These are phyloP conservation scores for Marisa cornuarietis DNA, from an alignment of 1,140 invertebrate species.

Conservation along the genomic window DNA sequence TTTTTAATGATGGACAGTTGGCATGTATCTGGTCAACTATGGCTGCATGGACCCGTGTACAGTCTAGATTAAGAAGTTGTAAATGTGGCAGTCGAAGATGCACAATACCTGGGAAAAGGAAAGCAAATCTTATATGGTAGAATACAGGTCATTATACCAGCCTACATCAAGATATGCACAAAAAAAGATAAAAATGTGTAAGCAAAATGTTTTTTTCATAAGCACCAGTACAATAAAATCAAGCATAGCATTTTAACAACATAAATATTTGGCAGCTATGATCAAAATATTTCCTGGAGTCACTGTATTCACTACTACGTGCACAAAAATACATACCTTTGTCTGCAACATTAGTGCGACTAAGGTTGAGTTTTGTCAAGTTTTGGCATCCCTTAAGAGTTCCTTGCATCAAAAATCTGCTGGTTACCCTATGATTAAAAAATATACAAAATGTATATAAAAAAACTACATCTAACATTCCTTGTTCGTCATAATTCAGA, in stretches of 20 bases:
- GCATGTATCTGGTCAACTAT: constrained; percentile 20
- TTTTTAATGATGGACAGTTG: constrained; percentile 38
- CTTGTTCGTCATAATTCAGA: not conserved
- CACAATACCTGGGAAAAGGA: constrained; percentile 37
- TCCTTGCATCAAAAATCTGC: constrained; percentile 38
- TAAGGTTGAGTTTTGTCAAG: constrained; percentile 50
- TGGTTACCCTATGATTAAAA: constrained; percentile 43
- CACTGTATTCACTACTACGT: not conserved
- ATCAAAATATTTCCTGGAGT: not conserved
- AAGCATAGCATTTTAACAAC: not conserved
- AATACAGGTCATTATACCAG: not conserved
- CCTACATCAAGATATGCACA: not conserved
- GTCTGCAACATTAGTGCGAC: constrained; percentile 43
- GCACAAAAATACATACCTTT: constrained; percentile 36
- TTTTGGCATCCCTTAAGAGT: constrained; percentile 39
- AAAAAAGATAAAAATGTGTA: not conserved
- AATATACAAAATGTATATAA: constrained; percentile 1
- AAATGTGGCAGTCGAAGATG: constrained; percentile 36
- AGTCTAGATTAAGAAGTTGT: constrained; percentile 49
- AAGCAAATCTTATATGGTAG: not conserved
- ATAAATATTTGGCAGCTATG: not conserved
- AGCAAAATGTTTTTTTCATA: not conserved
- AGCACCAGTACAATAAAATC: not conserved
- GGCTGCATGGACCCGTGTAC: constrained; percentile 43
- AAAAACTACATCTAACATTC: not conserved